Base-by-base conservation (phyloP, 1,140 invertebrate species). In the Leptinotarsa texana region DNA sequence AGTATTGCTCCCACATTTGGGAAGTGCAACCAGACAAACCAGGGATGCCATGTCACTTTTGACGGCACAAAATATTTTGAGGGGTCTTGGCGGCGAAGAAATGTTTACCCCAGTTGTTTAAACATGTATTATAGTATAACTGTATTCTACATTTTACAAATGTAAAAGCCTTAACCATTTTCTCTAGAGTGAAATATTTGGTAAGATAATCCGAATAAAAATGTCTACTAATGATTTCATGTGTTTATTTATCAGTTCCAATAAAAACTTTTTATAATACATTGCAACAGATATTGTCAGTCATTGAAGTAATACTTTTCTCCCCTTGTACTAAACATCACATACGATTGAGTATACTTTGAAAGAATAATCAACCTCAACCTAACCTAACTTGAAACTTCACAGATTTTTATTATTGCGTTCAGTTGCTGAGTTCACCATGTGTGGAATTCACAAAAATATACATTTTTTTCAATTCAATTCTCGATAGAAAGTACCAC, bases 1-100 rank as follows among this genome's bases (percentile, higher is more conserved):
- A 94, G 93, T 93, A 73, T 84, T 97, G 6, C 77, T 94, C 3
- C 96, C 96, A 1, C 96, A 98, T 84, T 86, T 98, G 81, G 96
- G 95, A 22, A 96, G 94, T 82, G 94, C 95, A 22, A 95, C 95
- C 0, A 79, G 89, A 13, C 88, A 91, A 73, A 94, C 95, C 0
- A 89, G 95, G 73, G 89, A 88, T 65, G 89, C 89, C 27, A 98
- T 98, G 96, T 91, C 93, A 4, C 84, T 87, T 18, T 82, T 94
- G 63, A 91, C 95, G 8, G 93, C 93, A 0, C 86, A 92, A 76
- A 97, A 98, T 83, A 91, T 97, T 69, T 79, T 96, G 17, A 65
- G 76, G 63, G 82, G 75, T 2, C 63, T 83, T n/a, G 79, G 74
- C 42, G 82, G 81, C 0, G 79, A 76, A 74, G 77, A 79, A 77